Percentiles rank a stretch among this genome's conserved stretches.
Evolutionary conservation across 2,797 vertebrate genomes (phyloP).

Genomic region (Hemibagrus guttatus): DNA sequence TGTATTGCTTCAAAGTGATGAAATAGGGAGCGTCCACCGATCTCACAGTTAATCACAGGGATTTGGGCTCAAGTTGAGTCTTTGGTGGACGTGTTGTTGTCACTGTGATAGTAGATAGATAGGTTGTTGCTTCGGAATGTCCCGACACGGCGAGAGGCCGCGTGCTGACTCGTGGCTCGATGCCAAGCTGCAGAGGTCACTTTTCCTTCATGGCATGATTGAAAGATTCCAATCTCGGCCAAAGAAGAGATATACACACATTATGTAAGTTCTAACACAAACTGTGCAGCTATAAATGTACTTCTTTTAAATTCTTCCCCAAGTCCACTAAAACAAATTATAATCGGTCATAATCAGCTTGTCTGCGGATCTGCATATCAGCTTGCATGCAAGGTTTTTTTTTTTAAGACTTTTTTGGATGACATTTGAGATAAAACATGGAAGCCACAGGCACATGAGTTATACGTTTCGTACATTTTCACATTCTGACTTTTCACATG

Average conservation of each 20-base stretch:
- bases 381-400: not conserved
- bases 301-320: not conserved
- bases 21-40: constrained; percentile 24
- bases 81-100: constrained; percentile 36
- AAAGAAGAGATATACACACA: not conserved
- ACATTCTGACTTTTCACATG: not conserved
- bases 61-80: constrained; percentile 34
- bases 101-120: not conserved
- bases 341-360: not conserved
- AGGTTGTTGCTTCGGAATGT: constrained; percentile 6
- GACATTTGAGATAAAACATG: not conserved
- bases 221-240: constrained; percentile 17
- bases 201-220: constrained; percentile 28
- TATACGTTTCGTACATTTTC: not conserved
- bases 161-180: not conserved
- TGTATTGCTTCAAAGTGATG: constrained; percentile 23
- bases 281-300: constrained; percentile 1
- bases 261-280: not conserved
- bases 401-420: not conserved
- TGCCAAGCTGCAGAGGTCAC: constrained; percentile 45
- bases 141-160: constrained; percentile 21
- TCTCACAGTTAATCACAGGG: constrained; percentile 35
- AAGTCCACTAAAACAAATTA: not conserved
- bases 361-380: too few species aligned
- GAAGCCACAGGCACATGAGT: not conserved